Evolutionary conservation across 1,140 invertebrate genomes (phyloP).

Genomic region (Portunus trituberculatus): DNA sequence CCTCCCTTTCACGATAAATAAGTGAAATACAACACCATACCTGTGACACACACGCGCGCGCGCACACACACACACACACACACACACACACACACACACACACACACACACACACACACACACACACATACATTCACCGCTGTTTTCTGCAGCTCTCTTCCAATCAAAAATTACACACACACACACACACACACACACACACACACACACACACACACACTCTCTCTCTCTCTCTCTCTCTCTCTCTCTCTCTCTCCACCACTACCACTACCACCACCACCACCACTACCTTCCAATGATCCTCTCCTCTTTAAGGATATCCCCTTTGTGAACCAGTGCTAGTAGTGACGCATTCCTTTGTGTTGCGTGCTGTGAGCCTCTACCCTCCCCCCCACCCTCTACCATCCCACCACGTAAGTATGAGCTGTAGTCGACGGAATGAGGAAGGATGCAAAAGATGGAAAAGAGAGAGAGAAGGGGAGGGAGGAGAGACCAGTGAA

Average conservation of each 20-base stretch:
- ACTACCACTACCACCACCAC: neutral
- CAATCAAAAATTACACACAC: too few species aligned
- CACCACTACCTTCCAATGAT: neutral
- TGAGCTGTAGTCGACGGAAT: neutral
- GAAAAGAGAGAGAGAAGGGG: neutral
- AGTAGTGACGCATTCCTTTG: conserved; percentile 21
- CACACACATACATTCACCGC: neutral
- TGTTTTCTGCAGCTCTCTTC: neutral
- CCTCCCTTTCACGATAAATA: too few species aligned
- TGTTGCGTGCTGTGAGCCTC: neutral
- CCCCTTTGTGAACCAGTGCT: neutral
- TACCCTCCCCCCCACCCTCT: neutral
- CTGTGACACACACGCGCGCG: neutral
- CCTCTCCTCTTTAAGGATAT: conserved; percentile 21
- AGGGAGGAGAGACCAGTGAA: neutral
- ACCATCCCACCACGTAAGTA: neutral
- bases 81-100: conserved; percentile 41
- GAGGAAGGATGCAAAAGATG: neutral
- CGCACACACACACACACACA: conserved; percentile 38
- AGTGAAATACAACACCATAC: too few species aligned
- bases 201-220: neutral
- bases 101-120: conserved; percentile 41
- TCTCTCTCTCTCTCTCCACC: neutral
- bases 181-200: neutral
- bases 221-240: neutral